Evolutionary conservation across 2,797 vertebrate genomes (phyloP), one percentile per base, ranked within the genome.

Genomic region (Discoglossus pictus): DNA sequence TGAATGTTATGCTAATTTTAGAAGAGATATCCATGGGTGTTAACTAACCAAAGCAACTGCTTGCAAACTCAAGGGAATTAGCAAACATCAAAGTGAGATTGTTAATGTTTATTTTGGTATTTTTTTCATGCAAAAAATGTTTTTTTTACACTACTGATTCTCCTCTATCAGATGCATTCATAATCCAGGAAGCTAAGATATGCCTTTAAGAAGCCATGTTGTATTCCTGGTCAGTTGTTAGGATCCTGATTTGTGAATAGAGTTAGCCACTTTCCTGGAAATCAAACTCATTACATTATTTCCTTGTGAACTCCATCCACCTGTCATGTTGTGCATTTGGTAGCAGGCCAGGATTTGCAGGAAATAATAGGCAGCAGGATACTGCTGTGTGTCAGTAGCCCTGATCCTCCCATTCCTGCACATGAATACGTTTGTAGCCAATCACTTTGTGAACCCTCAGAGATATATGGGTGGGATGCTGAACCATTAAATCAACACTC

Each of bases 281-380:
- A 89, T 87, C 84, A 82, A 83, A 81, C 83, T 81, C 77, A 75
- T 82, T 78, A 84, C 83, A 85, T 82, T 74, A 85, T 86, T 89
- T 88, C 83, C 87, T 88, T 71, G 74, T 84, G 85, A 90, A 88
- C 80, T 88, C 77, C 84, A 88, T 89, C 85, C 89, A 92, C 89
- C 92, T 92, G 88, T 89, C 86, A 89, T 82, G 81, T 79, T 84
- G 79, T 63, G 77, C 72, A 65, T 50, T 84, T 88, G 89, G 88
- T 82, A 67, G 72, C 38, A 42, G 20, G 88, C 89, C 90, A 90
- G 75, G 64, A 6, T 73, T 73, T 85, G 81, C 87, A 90, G 90
- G 89, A 91, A 90, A 91, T 89, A 90, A 88, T 91, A 88, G 86
- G 86, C 87, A 87, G 84, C 89, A 89, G 87, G 88, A 91, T 90